A percentile compares a stretch with the other conserved stretches of the same genome.
Conservation (phyloP, 1,140 invertebrate genomes). For the Drosophila kepulauana region DNA sequence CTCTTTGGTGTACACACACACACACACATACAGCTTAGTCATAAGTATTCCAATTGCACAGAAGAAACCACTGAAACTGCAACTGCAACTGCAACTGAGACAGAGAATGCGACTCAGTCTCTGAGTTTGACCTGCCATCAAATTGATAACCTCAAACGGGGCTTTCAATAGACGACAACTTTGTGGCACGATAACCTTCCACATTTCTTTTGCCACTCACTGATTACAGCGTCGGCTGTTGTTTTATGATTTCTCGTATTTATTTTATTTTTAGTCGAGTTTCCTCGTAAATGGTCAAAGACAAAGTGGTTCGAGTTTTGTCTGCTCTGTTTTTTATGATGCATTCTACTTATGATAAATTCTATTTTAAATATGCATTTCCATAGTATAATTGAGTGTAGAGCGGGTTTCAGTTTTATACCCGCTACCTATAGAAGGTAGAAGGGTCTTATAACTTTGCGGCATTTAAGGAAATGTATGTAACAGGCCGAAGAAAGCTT, state of each 20-base stretch:
- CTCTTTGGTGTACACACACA: conserved; percentile 46
- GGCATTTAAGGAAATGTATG: no score
- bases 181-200: conserved; percentile 64
- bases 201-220: conserved; percentile 31
- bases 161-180: conserved; percentile 58
- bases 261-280: conserved; percentile 8
- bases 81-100: conserved; percentile 35
- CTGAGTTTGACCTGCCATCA: conserved; percentile 58
- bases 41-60: conserved; percentile 63
- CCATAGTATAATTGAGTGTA: conserved; percentile 36
- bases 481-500: no score
- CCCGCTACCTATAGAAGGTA: no score
- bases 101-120: neutral
- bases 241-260: conserved; percentile 11
- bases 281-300: conserved; percentile 48
- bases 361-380: conserved; percentile 41
- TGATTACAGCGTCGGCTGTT: conserved; percentile 42
- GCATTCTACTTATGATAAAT: conserved; percentile 59
- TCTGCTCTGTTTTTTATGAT: conserved; percentile 42
- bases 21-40: conserved; percentile 66
- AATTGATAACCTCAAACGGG: conserved; percentile 70
- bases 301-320: conserved; percentile 53
- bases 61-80: conserved; percentile 51
- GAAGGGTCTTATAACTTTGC: no score
- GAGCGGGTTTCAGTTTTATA: neutral